These are phyloP conservation scores for Manis pentadactyla DNA, from an alignment of 2,797 vertebrate species.

Conservation along the genomic window DNA sequence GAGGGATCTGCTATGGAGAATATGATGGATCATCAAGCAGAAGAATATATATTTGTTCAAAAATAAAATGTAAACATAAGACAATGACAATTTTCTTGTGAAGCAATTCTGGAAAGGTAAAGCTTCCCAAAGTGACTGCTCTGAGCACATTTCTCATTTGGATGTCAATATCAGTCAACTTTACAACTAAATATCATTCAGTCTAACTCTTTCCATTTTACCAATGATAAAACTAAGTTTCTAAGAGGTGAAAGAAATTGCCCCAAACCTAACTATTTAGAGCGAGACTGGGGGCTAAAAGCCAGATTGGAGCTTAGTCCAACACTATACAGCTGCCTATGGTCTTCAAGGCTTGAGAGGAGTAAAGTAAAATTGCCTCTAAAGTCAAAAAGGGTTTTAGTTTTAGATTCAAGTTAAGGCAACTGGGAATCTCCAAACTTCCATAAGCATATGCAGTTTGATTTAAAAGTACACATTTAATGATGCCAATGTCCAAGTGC, in stretches of 20 bases:
- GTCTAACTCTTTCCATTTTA: background rate
- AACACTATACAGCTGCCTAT: background rate
- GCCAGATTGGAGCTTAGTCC: background rate
- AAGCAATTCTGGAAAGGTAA: background rate
- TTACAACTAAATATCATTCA: background rate
- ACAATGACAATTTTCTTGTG: background rate
- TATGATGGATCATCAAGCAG: background rate
- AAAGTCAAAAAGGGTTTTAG: constrained; percentile 9
- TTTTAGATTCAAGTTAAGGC: constrained; percentile 38
- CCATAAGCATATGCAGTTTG: background rate
- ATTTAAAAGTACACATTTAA: background rate
- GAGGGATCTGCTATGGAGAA: background rate
- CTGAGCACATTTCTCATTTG: background rate
- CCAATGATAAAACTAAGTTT: background rate
- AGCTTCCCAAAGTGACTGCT: background rate
- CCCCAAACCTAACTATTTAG: background rate
- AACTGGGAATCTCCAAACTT: background rate
- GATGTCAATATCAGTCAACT: background rate
- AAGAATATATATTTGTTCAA: background rate
- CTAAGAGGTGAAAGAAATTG: background rate
- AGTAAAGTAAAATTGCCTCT: constrained; percentile 7
- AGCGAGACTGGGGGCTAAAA: background rate
- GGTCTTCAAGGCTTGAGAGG: background rate
- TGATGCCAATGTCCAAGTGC: background rate
- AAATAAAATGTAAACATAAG: constrained; percentile 13